Base-by-base conservation (phyloP, 2,113 vertebrate genomes). In the Toxotes jaculatrix region DNA sequence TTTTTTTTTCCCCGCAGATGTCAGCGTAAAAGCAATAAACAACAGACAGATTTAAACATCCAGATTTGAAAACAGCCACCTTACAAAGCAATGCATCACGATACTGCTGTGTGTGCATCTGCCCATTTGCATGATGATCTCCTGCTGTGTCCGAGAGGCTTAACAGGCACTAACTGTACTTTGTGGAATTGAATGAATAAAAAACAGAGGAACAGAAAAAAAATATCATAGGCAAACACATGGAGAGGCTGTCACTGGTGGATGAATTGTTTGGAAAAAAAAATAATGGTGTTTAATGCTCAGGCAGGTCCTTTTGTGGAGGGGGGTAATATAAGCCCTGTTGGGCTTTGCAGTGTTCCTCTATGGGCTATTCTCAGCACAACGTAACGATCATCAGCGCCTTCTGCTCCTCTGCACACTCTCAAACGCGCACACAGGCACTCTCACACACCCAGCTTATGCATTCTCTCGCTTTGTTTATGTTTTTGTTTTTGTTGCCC, bases 211-310 rank as follows among this genome's bases (percentile, higher is more conserved):
- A 64, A 34, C 2, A 12, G 56, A 65, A 43, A 65, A 65, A 68
- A 80, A 82, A 85, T 31, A 42, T 77, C 66, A 68, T 19, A 87
- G 69, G 60, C 60, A 69, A 14, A 74, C 27, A 56, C 1, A 27
- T 57, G 55, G 43, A 67, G 66, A 59, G 56, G 65, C 56, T 69
- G 68, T 51, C 31, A 51, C 36, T 60, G 34, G 21, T 66, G 74
- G 61, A 40, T 74, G 79, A 82, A 87, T 87, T 64, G 77, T 89
- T 91, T 82, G 57, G 87, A 79, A 82, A 16, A 1, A 55, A 40
- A 75, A 92, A 93, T 90, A 82, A 85, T 65, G 43, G 80, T 79
- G 79, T 87, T 90, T 90, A 85, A 83, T 78, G 76, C 88, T 82
- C 80, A 86, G 83, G 73, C 77, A 70, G 84, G 82, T 77, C 64